phyloP scores from a whole-genome alignment of 1,140 invertebrate species.

The Plectus sambesii region DNA sequence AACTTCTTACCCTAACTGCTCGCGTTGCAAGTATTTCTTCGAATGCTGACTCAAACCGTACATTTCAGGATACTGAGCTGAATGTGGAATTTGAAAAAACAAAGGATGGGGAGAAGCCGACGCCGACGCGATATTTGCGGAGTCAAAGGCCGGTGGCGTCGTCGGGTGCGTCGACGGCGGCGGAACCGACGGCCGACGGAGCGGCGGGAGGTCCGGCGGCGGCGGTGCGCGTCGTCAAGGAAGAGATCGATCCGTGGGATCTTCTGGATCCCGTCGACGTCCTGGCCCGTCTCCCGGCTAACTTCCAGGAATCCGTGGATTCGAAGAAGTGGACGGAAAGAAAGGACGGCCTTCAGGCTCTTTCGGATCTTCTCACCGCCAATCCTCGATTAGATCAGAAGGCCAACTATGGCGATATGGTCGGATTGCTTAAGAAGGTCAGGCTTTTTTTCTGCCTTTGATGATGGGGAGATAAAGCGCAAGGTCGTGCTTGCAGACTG shows the following conservation, averaged over 20 bases:
- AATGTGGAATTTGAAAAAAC: constrained; percentile 74
- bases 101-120: constrained; percentile 56
- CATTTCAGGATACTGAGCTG: constrained; percentile 65
- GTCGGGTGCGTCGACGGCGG: too few relatives aligned
- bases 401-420: constrained; percentile 64
- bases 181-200: too few relatives aligned
- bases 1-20: too few relatives aligned
- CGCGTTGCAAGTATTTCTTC: too few relatives aligned
- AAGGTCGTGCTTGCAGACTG: too few relatives aligned
- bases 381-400: constrained; percentile 52
- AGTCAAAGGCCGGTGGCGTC: constrained; percentile 74
- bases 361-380: constrained; percentile 62
- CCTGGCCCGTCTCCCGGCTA: constrained; percentile 76
- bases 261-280: constrained; percentile 82
- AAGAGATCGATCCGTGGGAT: constrained; percentile 87
- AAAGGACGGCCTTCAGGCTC: constrained; percentile 71
- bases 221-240: too few relatives aligned
- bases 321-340: constrained; percentile 95
- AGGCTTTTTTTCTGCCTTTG: constrained; percentile 19
- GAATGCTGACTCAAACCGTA: too few relatives aligned
- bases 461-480: too few relatives aligned
- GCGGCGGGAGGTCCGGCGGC: too few relatives aligned
- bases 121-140: constrained; percentile 65
- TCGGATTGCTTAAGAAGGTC: constrained; percentile 77
- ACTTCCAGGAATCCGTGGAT: constrained; percentile 75